Percentiles rank a stretch among this genome's conserved stretches.
These are phyloP conservation scores for Parasteatoda lunata DNA, from an alignment of 2,888 invertebrate species.

Conservation along the genomic window DNA sequence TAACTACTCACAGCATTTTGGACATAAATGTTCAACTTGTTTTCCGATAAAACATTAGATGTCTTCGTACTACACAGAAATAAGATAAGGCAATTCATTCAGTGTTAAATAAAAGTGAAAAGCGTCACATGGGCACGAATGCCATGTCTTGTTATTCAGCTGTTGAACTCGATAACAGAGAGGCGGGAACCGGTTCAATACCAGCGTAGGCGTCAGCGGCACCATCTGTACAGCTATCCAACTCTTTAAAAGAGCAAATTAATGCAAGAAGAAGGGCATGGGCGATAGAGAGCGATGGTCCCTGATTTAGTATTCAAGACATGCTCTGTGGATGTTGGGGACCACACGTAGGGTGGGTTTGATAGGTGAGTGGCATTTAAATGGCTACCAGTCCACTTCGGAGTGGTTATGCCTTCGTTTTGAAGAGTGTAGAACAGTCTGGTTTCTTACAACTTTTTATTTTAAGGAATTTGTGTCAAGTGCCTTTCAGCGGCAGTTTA, in stretches of 20 bases:
- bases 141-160: constrained; percentile 63
- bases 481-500: background rate
- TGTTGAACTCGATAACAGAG: constrained; percentile 63
- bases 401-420: constrained; percentile 11
- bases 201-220: constrained; percentile 51
- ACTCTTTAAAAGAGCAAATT: constrained; percentile 34
- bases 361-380: constrained; percentile 49
- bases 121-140: constrained; percentile 46
- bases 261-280: constrained; percentile 7
- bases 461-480: background rate
- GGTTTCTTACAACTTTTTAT: background rate
- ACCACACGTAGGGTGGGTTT: constrained; percentile 51
- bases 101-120: constrained; percentile 27
- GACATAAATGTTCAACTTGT: too few relatives aligned
- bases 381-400: constrained; percentile 18
- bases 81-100: too few relatives aligned
- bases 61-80: too few relatives aligned
- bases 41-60: too few relatives aligned
- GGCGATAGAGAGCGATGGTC: background rate
- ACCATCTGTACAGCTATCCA: constrained; percentile 14
- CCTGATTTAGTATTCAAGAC: background rate
- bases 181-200: constrained; percentile 63
- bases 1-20: too few relatives aligned
- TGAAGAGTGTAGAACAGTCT: background rate
- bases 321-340: background rate